Evolutionary conservation across 2,888 invertebrate species (phyloP).

Genomic region (Epinotia ramella): DNA sequence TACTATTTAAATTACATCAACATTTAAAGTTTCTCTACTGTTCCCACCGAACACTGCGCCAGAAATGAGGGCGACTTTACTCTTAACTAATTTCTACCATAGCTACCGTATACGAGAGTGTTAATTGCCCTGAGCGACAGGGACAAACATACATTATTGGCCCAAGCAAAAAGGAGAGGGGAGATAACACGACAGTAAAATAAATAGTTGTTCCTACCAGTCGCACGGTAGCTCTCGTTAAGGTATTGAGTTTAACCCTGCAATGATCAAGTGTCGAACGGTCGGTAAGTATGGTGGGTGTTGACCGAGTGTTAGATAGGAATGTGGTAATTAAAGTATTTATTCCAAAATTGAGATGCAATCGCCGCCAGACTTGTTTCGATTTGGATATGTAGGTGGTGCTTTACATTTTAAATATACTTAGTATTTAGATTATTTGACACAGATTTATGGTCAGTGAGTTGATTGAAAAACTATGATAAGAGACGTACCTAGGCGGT

Average conservation of each 20-base stretch:
- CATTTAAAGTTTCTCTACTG: constrained; percentile 19
- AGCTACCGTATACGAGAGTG: constrained; percentile 51
- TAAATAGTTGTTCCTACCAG: constrained; percentile 47
- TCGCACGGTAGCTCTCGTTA: constrained; percentile 45
- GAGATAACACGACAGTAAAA: constrained; percentile 44
- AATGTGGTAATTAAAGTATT: constrained; percentile 26
- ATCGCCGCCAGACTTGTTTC: constrained; percentile 8
- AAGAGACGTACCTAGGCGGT: too few relatives aligned
- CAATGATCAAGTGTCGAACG: constrained; percentile 39
- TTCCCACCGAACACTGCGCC: neutral
- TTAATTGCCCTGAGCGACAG: constrained; percentile 48
- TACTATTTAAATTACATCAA: neutral
- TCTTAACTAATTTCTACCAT: constrained; percentile 52
- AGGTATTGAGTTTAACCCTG: constrained; percentile 46
- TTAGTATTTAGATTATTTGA: neutral
- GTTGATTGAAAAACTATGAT: too few relatives aligned
- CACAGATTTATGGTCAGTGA: neutral
- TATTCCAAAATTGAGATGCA: constrained; percentile 32
- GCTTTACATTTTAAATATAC: constrained; percentile 12
- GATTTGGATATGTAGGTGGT: constrained; percentile 10
- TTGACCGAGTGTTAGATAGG: constrained; percentile 20
- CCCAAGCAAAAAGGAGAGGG: constrained; percentile 24
- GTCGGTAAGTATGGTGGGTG: constrained; percentile 29
- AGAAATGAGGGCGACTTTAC: constrained; percentile 48
- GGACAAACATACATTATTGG: constrained; percentile 29